Evolutionary conservation across 2,797 vertebrate species (phyloP), one percentile per base, ranked within the genome.

Genomic region (Carduelis carduelis): DNA sequence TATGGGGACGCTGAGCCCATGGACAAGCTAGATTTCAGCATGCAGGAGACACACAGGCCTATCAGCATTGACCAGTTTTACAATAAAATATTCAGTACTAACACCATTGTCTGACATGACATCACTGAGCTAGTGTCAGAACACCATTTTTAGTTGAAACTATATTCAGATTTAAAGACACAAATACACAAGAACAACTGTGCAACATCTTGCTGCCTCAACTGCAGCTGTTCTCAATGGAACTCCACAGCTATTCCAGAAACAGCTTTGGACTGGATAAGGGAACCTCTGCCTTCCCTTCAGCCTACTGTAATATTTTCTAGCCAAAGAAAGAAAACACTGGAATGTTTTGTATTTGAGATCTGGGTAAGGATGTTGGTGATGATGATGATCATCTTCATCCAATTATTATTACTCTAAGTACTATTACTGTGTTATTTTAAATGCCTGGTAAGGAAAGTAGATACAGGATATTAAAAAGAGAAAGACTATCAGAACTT

Each of bases 1-100:
- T 23, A 27, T 0, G 0, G 1, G 4, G 53, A 64, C 11, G 30
- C 21, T 49, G 15, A 60, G 44, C 12, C n/a, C 4, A 2, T 2
- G 11, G 60, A 85, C 24, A 52, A 49, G 28, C 18, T 35, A 44
- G 5, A 47, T 60, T 74, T 35, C 55, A 63, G 47, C 27, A 64
- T 0, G 3, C 15, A 10, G 37, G 12, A 60, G 21, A 52, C 34
- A 35, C 3, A 23, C 17, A 53, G 13, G 11, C 22, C 44, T 17
- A 35, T 15, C 5, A 50, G 43, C 26, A 53, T 3, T 12, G 41
- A 39, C 1, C 11, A 70, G 37, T 15, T 65, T 30, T 34, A 50
- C 22, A 70, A 34, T 4, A 55, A 55, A 16, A 69, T 12, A 72
- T 35, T 90, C 12, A 47, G 80, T 21, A 66, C 20, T 23, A 59